Conservation (phyloP, 2,797 vertebrate species). For the Heteromormyrus szaboi region DNA sequence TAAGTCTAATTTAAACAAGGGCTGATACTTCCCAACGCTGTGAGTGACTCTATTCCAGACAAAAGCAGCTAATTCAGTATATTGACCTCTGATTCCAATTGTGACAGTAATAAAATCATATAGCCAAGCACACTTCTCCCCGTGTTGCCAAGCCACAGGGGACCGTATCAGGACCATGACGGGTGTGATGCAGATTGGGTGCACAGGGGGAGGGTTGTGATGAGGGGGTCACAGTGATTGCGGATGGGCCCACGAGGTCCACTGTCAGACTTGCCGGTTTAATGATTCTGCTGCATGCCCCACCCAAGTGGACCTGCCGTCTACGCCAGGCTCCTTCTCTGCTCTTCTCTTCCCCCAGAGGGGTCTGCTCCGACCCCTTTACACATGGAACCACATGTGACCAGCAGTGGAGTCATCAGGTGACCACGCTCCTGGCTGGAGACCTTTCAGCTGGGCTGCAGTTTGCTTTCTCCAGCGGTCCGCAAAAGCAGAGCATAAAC, state of each 20-base stretch:
- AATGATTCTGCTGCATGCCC: not conserved
- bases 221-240: not conserved
- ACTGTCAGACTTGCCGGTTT: not conserved
- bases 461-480: not conserved
- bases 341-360: not conserved
- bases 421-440: not conserved
- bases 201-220: not conserved
- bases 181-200: not conserved
- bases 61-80: not conserved
- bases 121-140: not conserved
- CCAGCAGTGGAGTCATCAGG: not conserved
- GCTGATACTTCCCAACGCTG: not conserved
- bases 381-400: not conserved
- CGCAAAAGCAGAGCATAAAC: not conserved
- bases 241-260: not conserved
- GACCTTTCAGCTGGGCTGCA: not conserved
- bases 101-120: not conserved
- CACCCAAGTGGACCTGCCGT: not conserved
- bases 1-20: not conserved
- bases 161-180: not conserved
- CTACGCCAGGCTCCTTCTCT: not conserved
- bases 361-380: not conserved
- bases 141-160: not conserved
- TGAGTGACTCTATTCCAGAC: not conserved
- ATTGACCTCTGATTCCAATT: not conserved